Evolutionary conservation across 2,888 invertebrate species (phyloP).

Genomic region (Lepas anatifera): DNA sequence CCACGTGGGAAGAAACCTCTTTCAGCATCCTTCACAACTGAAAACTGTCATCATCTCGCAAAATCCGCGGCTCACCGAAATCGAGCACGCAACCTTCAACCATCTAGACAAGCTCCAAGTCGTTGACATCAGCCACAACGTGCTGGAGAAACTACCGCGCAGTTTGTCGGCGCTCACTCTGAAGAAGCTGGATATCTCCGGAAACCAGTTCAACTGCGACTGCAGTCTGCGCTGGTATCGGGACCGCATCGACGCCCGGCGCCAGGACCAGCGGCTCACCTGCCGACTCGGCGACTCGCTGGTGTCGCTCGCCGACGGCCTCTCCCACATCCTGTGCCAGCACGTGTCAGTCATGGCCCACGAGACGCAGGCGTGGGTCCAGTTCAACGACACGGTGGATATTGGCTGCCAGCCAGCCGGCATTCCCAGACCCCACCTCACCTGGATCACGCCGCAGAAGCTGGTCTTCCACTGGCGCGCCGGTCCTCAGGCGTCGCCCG

Average conservation of each 20-base stretch:
- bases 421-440: constrained; percentile 19
- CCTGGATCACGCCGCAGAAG: constrained; percentile 21
- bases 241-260: not conserved
- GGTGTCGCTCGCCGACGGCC: constrained; percentile 15
- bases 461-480: constrained; percentile 21
- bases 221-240: constrained; percentile 9
- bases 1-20: constrained; percentile 21
- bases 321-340: constrained; percentile 17
- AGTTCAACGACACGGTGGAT: constrained; percentile 18
- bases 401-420: constrained; percentile 23
- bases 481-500: not conserved
- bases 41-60: constrained; percentile 18
- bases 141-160: constrained; percentile 2
- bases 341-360: constrained; percentile 16
- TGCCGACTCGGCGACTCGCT: constrained; percentile 18
- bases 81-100: not conserved
- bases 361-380: constrained; percentile 17
- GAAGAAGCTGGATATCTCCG: constrained; percentile 17
- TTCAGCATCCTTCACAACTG: constrained; percentile 18
- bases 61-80: constrained; percentile 19
- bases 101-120: not conserved
- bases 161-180: constrained; percentile 19
- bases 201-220: constrained; percentile 20
- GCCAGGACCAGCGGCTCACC: constrained; percentile 16
- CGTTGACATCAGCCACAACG: not conserved